These are phyloP conservation scores for Gambusia affinis DNA, from an alignment of 2,113 vertebrate genomes.

Conservation along the genomic window DNA sequence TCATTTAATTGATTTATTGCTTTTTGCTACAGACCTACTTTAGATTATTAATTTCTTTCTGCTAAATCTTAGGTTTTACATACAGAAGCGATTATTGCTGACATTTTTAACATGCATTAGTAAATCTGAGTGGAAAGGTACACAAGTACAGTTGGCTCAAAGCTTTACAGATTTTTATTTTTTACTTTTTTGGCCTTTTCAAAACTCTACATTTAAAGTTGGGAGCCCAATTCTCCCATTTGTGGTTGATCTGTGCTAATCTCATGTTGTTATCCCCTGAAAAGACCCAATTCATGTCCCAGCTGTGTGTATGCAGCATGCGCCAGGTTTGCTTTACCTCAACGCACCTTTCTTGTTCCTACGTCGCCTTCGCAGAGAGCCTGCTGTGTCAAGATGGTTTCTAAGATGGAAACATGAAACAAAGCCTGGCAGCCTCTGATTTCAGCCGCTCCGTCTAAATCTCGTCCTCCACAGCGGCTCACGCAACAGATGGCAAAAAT, in stretches of 20 bases:
- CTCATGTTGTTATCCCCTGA: conserved; percentile 15
- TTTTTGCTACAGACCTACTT: too few relatives aligned
- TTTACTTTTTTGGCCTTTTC: conserved; percentile 1
- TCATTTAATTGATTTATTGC: too few relatives aligned
- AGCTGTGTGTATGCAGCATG: conserved; percentile 20
- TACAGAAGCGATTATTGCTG: too few relatives aligned
- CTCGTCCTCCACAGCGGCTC: neutral
- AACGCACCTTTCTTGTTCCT: conserved; percentile 16
- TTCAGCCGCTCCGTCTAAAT: neutral
- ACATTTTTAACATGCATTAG: too few relatives aligned
- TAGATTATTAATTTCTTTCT: too few relatives aligned
- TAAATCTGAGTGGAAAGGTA: too few relatives aligned
- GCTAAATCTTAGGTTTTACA: too few relatives aligned
- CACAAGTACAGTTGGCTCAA: neutral
- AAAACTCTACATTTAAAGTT: neutral
- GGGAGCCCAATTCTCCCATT: neutral
- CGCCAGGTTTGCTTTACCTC: conserved; percentile 57
- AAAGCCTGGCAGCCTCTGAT: conserved; percentile 18
- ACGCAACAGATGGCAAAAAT: conserved; percentile 33
- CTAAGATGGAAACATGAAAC: conserved; percentile 33
- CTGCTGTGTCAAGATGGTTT: conserved; percentile 30
- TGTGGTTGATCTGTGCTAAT: conserved; percentile 17
- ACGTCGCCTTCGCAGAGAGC: conserved; percentile 17
- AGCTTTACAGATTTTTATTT: neutral
- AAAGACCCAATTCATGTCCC: conserved; percentile 37